Evolutionary conservation across 1,140 invertebrate genomes (phyloP).

Genomic region (Ylistrum balloti): DNA sequence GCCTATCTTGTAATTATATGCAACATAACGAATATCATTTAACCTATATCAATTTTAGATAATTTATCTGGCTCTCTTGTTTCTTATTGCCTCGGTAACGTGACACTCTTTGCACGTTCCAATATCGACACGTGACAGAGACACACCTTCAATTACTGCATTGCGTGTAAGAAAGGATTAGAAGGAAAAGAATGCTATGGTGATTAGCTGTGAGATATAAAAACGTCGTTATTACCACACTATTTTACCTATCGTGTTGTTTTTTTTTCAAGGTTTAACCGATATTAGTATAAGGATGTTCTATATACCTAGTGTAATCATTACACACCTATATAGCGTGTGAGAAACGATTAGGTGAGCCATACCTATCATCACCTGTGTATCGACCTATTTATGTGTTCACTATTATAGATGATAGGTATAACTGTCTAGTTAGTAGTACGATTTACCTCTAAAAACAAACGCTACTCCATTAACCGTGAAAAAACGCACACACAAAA

Average conservation of each 20-base stretch:
- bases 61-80: too few species aligned
- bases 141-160: not conserved
- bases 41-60: too few species aligned
- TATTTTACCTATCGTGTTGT: not conserved
- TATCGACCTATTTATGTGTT: not conserved
- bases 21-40: too few species aligned
- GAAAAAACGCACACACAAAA: not conserved
- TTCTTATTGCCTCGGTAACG: not conserved
- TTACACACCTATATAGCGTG: not conserved
- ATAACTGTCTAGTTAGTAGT: not conserved
- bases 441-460: not conserved
- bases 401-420: not conserved
- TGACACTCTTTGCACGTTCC: not conserved
- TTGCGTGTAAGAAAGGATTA: slow-evolving; percentile 20
- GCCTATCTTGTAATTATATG: too few species aligned
- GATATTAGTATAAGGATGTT: not conserved
- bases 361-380: not conserved
- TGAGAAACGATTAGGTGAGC: not conserved
- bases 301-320: not conserved
- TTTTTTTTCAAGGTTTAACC: not conserved
- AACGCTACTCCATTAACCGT: not conserved
- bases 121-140: too few species aligned
- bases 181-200: not conserved
- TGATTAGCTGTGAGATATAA: not conserved
- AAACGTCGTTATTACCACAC: not conserved